A percentile compares a stretch with the other conserved stretches of the same genome.
phyloP scores from a whole-genome alignment of 2,888 invertebrate genomes.

The Lampropteryx suffumata region DNA sequence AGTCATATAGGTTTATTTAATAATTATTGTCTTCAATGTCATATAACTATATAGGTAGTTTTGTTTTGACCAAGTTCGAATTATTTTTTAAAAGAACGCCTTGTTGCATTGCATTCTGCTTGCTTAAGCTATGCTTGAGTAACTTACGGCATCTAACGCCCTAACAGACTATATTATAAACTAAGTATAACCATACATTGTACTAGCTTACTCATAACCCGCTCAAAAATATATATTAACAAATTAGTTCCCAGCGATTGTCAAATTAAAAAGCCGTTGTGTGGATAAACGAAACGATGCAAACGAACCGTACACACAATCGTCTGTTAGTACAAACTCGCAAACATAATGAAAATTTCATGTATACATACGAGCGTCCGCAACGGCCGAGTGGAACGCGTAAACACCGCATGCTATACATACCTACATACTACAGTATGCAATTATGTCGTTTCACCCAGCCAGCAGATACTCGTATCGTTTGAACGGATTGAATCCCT shows the following conservation, averaged over 20 bases:
- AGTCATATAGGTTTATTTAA: too few species aligned
- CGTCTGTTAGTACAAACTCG: conserved; percentile 12
- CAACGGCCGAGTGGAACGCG: conserved; percentile 38
- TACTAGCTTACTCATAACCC: too few species aligned
- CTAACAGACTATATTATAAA: too few species aligned
- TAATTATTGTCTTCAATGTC: too few species aligned
- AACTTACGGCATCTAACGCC: too few species aligned
- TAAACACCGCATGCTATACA: conserved; percentile 50
- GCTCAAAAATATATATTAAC: too few species aligned
- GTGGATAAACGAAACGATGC: conserved; percentile 12
- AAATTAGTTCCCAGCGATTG: conserved; percentile 1
- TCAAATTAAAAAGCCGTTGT: conserved; percentile 16
- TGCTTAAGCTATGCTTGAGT: too few species aligned
- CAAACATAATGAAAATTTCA: conserved; percentile 27
- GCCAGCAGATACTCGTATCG: conserved; percentile 59
- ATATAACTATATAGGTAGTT: too few species aligned
- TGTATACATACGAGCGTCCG: conserved; percentile 23
- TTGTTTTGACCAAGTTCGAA: too few species aligned
- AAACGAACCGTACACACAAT: conserved; percentile 3
- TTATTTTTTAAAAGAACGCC: too few species aligned
- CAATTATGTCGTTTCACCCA: conserved; percentile 59
- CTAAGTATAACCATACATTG: too few species aligned
- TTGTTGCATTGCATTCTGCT: too few species aligned
- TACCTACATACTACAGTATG: conserved; percentile 46
- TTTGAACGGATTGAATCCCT: conserved; percentile 68